Conservation (phyloP, 2,113 vertebrate genomes). For the Psilopsiagon aurifrons region DNA sequence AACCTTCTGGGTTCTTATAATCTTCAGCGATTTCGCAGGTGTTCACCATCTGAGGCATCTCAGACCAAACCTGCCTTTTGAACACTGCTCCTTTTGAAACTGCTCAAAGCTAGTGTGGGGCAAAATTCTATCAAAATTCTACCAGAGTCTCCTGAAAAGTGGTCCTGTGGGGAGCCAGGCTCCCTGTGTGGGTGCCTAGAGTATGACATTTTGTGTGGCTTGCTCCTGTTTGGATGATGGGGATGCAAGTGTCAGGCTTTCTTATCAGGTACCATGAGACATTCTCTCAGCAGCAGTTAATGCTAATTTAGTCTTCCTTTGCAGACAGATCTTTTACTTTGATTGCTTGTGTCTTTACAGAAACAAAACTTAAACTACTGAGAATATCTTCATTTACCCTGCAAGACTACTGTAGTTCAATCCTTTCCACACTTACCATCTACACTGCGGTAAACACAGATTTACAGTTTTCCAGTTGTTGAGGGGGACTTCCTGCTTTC, state of each 20-base stretch:
- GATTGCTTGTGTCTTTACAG: not conserved
- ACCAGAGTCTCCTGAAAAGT: not conserved
- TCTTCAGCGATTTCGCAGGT: not conserved
- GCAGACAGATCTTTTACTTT: not conserved
- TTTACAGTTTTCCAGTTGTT: not conserved
- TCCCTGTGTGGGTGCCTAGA: accelerated
- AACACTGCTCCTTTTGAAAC: not conserved
- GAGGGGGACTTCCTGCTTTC: not conserved
- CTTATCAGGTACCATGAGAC: accelerated
- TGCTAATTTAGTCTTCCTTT: not conserved
- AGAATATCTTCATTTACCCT: not conserved
- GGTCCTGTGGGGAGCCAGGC: not conserved
- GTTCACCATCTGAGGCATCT: not conserved
- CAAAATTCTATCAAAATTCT: not conserved
- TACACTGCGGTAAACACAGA: not conserved
- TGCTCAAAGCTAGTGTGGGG: not conserved
- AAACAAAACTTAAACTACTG: not conserved
- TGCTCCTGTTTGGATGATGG: not conserved
- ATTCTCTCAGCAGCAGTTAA: not conserved
- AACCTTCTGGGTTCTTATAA: accelerated
- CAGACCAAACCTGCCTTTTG: not conserved
- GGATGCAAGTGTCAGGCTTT: not conserved
- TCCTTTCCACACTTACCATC: not conserved
- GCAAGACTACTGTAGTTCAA: not conserved
- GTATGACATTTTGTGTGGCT: not conserved